Base-by-base conservation (phyloP, 2,113 vertebrate genomes). In the Ailurus styani region DNA sequence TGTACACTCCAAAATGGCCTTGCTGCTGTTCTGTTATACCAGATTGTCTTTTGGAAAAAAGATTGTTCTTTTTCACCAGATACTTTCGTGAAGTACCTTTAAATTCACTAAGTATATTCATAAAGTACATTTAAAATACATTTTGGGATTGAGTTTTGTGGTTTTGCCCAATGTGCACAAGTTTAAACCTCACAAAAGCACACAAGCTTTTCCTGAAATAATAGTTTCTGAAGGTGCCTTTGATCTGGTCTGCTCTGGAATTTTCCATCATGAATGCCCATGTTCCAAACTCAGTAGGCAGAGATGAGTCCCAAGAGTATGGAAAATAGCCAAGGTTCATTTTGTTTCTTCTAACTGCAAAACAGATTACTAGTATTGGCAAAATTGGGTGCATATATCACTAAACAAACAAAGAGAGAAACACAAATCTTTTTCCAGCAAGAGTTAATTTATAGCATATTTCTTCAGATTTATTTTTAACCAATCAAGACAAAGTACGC, bases 181-280 rank as follows among this genome's bases (percentile, higher is more conserved):
- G 7, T 11, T 31, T 77, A 87, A 87, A 34, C 1, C 40, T 75
- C 37, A 82, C 21, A 64, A 54, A 82, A 47, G 0, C 54, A 5
- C 2, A 12, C 27, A 45, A 27, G 1, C 7, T 21, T 79, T 90
- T 86, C 8, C 15, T 27, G 34, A 92, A 75, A 45, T 31, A 25
- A 55, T 31, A 7, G 6, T 31, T 81, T 87, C 37, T 45, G 18
- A 42, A 47, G 20, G 5, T 13, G 8, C 10, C 64, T 37, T 34
- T 34, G 2, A 55, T 86, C 47, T 72, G 7, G 13, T 62, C 7
- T 17, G 7, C 0, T 54, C 2, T 29, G 15, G 2, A 5, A 0
- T 55, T 0, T 57, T 40, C 20, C 23, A 40, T 6, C 27, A 34
- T 5, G 23, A 15, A 85, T 37, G 5, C 4, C 10, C 31, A n/a